These are phyloP conservation scores for Dysmachus trigonus DNA, from an alignment of 2,888 invertebrate species.

Conservation along the genomic window DNA sequence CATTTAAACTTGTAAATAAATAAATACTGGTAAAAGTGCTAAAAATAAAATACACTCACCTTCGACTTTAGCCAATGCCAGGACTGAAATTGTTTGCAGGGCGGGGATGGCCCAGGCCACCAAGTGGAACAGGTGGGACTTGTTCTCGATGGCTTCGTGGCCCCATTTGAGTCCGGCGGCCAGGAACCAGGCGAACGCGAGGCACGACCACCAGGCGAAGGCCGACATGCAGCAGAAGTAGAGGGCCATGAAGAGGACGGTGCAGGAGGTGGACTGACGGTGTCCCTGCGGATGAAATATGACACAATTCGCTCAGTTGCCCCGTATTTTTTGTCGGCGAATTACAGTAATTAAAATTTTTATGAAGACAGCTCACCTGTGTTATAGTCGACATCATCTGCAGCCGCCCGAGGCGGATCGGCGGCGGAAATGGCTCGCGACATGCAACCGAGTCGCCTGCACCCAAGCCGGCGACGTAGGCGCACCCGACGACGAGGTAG, in stretches of 20 bases:
- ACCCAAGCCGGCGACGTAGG: conserved; percentile 87
- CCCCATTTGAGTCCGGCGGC: conserved; percentile 98
- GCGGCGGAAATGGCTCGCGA: conserved; percentile 79
- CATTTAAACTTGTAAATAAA: too few species aligned
- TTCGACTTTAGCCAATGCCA: conserved; percentile 96
- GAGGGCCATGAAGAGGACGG: conserved; percentile 94
- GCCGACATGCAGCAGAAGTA: conserved; percentile 97
- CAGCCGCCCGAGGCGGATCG: conserved; percentile 74
- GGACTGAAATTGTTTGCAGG: conserved; percentile 91
- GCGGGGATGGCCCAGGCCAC: conserved; percentile 99
- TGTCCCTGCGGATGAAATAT: conserved; percentile 58
- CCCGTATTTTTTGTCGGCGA: conserved; percentile 1
- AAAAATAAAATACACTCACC: conserved; percentile 67
- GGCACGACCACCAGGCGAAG: conserved; percentile 97
- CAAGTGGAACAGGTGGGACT: conserved; percentile 96
- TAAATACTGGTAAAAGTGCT: too few species aligned
- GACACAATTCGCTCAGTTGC: not conserved
- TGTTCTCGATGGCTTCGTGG: conserved; percentile 96
- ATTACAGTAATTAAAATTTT: conserved; percentile 20
- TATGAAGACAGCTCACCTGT: conserved; percentile 72
- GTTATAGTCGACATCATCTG: conserved; percentile 85
- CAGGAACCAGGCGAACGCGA: conserved; percentile 96
- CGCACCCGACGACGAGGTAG: conserved; percentile 92
- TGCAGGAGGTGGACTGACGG: conserved; percentile 72
- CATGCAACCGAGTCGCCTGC: conserved; percentile 86